A percentile compares a stretch with the other conserved stretches of the same genome.
phyloP scores from a whole-genome alignment of 37 sponge, comb jelly and placozoan genomes.

The Geodia barretti region DNA sequence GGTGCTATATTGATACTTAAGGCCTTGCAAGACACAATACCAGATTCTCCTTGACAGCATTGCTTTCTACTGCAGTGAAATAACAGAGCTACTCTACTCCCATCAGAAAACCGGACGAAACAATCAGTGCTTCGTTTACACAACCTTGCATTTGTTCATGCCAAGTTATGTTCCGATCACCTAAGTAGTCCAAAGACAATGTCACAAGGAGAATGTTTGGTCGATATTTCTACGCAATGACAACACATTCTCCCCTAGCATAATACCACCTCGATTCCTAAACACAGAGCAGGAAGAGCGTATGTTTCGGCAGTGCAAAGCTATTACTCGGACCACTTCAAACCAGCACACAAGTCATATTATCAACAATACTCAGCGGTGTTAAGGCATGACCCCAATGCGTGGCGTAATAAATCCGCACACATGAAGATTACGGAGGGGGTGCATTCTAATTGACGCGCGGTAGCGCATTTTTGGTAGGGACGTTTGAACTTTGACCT shows the following conservation, averaged over 20 bases:
- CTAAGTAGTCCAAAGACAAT: background rate
- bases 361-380: slow-evolving; percentile 11
- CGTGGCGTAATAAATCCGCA: no score
- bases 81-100: slow-evolving; percentile 9
- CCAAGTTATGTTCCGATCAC: background rate
- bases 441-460: no score
- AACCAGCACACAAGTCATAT: slow-evolving; percentile 2
- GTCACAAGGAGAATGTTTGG: slow-evolving; percentile 4
- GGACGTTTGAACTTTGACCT: no score
- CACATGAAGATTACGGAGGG: no score
- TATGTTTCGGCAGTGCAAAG: slow-evolving; percentile 19
- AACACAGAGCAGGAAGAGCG: slow-evolving; percentile 33
- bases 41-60: background rate
- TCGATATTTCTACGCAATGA: slow-evolving; percentile 19
- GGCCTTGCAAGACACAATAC: background rate
- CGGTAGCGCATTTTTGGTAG: no score
- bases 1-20: slow-evolving; percentile 7
- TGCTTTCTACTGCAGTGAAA: slow-evolving; percentile 15
- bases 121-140: slow-evolving; percentile 3
- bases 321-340: slow-evolving; percentile 26
- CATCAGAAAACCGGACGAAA: slow-evolving; percentile 4
- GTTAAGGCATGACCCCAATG: no score
- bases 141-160: slow-evolving; percentile 15
- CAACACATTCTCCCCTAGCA: slow-evolving; percentile 7
- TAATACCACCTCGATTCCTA: slow-evolving; percentile 1